These are phyloP conservation scores for Copidosoma floridanum DNA, from an alignment of 1,140 invertebrate genomes.

Conservation along the genomic window DNA sequence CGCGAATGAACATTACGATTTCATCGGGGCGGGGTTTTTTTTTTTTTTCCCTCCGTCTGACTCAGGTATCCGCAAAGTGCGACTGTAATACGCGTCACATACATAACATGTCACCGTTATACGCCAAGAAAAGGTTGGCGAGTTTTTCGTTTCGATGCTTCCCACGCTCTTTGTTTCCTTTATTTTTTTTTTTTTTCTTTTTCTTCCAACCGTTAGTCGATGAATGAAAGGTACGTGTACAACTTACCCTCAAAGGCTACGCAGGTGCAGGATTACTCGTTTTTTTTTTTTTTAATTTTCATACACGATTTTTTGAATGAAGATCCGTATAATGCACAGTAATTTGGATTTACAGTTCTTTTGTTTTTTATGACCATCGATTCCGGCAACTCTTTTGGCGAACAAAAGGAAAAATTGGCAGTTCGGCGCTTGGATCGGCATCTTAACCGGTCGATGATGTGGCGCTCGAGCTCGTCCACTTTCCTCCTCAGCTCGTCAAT, in stretches of 20 bases:
- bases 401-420: too few relatives aligned
- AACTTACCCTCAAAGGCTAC: too few relatives aligned
- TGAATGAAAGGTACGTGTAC: too few relatives aligned
- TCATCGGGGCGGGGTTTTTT: background rate
- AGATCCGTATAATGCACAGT: background rate
- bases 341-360: background rate
- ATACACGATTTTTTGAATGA: background rate
- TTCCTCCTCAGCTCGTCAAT: slow-evolving; percentile 5
- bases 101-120: too few relatives aligned
- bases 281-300: background rate
- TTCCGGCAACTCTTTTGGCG: background rate
- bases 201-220: too few relatives aligned
- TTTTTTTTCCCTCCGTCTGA: background rate
- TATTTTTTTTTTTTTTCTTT: too few relatives aligned
- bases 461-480: background rate
- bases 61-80: too few relatives aligned
- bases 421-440: background rate
- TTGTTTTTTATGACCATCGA: background rate
- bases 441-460: background rate
- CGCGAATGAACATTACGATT: background rate
- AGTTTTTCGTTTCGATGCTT: too few relatives aligned
- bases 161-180: too few relatives aligned
- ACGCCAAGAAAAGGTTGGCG: too few relatives aligned
- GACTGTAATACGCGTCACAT: too few relatives aligned
- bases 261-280: background rate